These are phyloP conservation scores for Brachyalestes nurse DNA, from an alignment of 2,797 vertebrate species.

Conservation along the genomic window DNA sequence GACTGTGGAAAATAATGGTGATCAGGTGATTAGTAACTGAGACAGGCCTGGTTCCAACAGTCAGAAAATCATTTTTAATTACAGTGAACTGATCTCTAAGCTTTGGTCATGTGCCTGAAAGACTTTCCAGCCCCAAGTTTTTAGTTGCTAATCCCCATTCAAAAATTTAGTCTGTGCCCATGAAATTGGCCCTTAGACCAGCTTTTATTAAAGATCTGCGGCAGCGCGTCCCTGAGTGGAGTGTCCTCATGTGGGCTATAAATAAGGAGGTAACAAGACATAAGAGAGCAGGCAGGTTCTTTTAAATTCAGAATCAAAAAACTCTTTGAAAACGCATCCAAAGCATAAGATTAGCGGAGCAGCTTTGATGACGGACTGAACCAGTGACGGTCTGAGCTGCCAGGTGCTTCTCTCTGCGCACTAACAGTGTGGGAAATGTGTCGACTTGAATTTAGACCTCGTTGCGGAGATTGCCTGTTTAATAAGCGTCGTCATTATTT, in stretches of 20 bases:
- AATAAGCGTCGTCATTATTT: not conserved
- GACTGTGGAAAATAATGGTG: too few relatives aligned
- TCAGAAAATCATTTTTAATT: not conserved
- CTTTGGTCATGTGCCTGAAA: not conserved
- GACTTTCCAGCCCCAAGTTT: not conserved
- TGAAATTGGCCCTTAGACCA: slow-evolving; percentile 3
- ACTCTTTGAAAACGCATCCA: slow-evolving; percentile 41
- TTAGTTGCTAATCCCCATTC: not conserved
- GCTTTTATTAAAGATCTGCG: slow-evolving; percentile 8
- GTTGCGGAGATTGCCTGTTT: not conserved
- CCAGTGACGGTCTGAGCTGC: slow-evolving; percentile 24
- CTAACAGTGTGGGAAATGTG: slow-evolving; percentile 12
- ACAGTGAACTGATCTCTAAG: not conserved
- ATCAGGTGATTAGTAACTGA: too few relatives aligned
- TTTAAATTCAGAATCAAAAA: slow-evolving; percentile 35
- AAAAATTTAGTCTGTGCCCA: not conserved
- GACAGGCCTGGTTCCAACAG: not conserved
- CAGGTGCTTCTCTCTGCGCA: slow-evolving; percentile 21
- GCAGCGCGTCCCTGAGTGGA: not conserved
- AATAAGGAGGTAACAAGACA: slow-evolving; percentile 20
- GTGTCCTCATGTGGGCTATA: slow-evolving; percentile 6
- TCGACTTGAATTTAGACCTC: not conserved
- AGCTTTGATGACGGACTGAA: slow-evolving; percentile 39
- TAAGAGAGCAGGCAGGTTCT: slow-evolving; percentile 7
- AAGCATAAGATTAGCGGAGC: slow-evolving; percentile 35